Base-by-base conservation (phyloP, 2,888 invertebrate genomes). In the Cylindroiulus punctatus region DNA sequence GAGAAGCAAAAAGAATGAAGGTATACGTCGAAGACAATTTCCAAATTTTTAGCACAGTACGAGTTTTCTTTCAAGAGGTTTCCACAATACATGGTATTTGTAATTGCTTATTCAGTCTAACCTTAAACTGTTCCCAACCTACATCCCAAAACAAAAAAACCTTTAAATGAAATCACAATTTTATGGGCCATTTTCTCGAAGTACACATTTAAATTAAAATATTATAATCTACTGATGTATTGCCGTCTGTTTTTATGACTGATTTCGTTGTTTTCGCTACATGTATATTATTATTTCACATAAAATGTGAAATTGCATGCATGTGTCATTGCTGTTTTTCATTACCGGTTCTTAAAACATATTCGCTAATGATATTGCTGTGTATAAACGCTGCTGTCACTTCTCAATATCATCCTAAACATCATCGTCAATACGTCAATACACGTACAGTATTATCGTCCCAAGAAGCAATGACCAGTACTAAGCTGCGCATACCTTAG, bases 61-160 rank as follows among this genome's bases (percentile, higher is more conserved):
- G 1, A 52, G 65, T 65, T 65, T 26, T 10, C 65, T 26, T 65
- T 26, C 65, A 65, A 65, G 22, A 65, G 65, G 26, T 8, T 26
- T 65, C 26, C 26, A 65, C 26, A 65, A 52, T 52, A 26, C n/a
- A 4, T 8, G n/a, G 10, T 65, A 65, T 65, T 26, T 65, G n/a
- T 65, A 65, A 65, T 65, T 65, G 26, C 65, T 65, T 65, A 26
- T 65, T 65, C 26, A 65, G 65, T 26, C 8, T 65, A 65, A 65
- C 65, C 65, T 65, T 65, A 65, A 65, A 65, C 26, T 26, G 65
- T 10, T 5, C 7, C 12, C 26, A 57, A 57, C n/a, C 10, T 47
- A 47, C 47, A 17, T 1, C 10, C 1, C 14, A 47, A 47, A 47
- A n/a, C n/a, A 19, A 57, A n/a, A 3, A 36, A 57, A 57, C 57